phyloP scores from a whole-genome alignment of 1,140 invertebrate species.

The Steinernema feltiae region DNA sequence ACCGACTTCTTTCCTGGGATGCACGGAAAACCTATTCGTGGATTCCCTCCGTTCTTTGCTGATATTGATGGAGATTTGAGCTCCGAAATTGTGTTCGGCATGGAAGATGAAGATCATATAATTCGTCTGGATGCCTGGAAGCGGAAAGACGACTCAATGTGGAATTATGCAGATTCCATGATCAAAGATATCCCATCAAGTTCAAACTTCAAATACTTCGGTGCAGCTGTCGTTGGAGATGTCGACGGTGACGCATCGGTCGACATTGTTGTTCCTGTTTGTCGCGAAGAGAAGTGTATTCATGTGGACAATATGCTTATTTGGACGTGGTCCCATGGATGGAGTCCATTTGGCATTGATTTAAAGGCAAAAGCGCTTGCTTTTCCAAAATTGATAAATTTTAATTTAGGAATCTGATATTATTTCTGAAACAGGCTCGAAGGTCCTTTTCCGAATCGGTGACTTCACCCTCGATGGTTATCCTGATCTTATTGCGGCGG shows the following conservation, averaged over 20 bases:
- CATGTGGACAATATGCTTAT: conserved; percentile 38
- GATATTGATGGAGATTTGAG: conserved; percentile 47
- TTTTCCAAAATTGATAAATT: neutral
- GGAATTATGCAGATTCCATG: neutral
- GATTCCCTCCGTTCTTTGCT: conserved; percentile 48
- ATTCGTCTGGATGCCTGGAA: conserved; percentile 8
- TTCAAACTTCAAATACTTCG: conserved; percentile 33
- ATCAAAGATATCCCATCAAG: conserved; percentile 23
- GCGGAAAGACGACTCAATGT: neutral
- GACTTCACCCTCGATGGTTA: conserved; percentile 52
- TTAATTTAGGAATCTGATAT: conserved; percentile 29
- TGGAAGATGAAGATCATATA: conserved; percentile 23
- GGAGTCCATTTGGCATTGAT: conserved; percentile 36
- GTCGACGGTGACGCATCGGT: conserved; percentile 46
- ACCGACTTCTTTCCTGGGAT: neutral
- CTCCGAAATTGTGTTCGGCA: conserved; percentile 49
- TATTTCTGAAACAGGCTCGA: conserved; percentile 23
- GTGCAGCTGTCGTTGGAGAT: conserved; percentile 44
- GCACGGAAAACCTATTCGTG: neutral
- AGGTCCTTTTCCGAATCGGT: conserved; percentile 48
- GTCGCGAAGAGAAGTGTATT: conserved; percentile 35
- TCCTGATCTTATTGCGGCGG: conserved; percentile 46
- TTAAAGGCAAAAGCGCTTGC: conserved; percentile 29
- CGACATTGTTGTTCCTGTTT: conserved; percentile 49
- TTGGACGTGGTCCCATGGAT: conserved; percentile 29